phyloP scores from a whole-genome alignment of 2,113 vertebrate genomes.

The Chlorodrepanis virens region DNA sequence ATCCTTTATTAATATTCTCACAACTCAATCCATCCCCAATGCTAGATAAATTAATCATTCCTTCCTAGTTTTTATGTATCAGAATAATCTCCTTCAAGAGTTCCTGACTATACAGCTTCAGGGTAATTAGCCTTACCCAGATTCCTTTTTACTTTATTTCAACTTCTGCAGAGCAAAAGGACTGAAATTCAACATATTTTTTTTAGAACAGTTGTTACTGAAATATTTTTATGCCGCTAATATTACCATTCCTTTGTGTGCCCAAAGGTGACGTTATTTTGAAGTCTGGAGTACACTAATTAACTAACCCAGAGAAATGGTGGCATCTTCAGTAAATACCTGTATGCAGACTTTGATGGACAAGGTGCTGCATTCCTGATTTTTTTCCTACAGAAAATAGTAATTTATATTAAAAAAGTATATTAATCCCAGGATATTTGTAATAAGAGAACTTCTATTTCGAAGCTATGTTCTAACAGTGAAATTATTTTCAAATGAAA shows the following conservation, averaged over 20 bases:
- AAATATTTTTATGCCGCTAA: neutral
- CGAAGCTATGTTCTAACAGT: neutral
- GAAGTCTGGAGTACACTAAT: neutral
- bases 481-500: neutral
- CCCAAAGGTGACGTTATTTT: neutral
- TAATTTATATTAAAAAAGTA: neutral
- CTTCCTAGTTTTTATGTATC: neutral
- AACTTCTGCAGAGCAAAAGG: neutral
- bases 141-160: neutral
- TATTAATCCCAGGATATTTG: neutral
- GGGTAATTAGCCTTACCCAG: neutral
- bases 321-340: neutral
- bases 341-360: neutral
- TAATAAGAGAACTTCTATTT: neutral
- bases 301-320: neutral
- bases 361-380: neutral
- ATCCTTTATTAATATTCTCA: conserved; percentile 28
- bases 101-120: neutral
- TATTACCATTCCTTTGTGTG: neutral
- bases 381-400: neutral
- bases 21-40: neutral
- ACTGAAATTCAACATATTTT: neutral
- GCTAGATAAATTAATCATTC: neutral
- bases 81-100: conserved; percentile 3
- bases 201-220: neutral